Base-by-base conservation (phyloP, 2,888 invertebrate species). In the Latrodectus hesperus region DNA sequence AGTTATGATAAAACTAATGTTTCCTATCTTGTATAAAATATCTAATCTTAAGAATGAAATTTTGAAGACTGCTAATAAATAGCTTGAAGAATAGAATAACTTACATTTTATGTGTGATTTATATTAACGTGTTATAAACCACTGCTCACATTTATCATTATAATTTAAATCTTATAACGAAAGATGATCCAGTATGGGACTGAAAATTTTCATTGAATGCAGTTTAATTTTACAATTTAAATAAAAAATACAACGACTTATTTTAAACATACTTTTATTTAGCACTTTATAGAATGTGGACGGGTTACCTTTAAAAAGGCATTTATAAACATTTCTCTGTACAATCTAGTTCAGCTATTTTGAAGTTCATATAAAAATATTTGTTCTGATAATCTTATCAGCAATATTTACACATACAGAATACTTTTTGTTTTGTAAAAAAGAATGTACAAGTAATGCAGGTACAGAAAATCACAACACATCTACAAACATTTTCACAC, bases 311-410 rank as follows among this genome's bases (percentile, higher is more conserved):
- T 64, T 71, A 51, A 52, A 72, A 76, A 79, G 76, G 78, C 52
- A 52, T 74, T 74, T 68, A 88, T 84, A 82, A 77, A 83, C 74
- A 73, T 73, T 75, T 78, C 76, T 86, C 88, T 88, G 84, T 88
- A 88, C 88, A 88, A 16, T 67, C 65, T 67, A 68, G 55, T 65
- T 74, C 76, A 84, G 75, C 80, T 75, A 76, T 73, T 70, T 67
- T 72, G 76, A 74, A 53, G 88, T 60, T 80, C 67, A 76, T 88
- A 88, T 73, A 81, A 88, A 88, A 88, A 88, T 84, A 84, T 83
- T 88, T 84, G 76, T 84, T 88, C 88, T 84, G 60, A 67, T 79
- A 84, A 83, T 16, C 76, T 78, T 80, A 80, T 83, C 55, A 82
- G 86, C 81, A 72, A 51, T 88, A 83, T 88, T 68, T 88, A 88